phyloP scores from a whole-genome alignment of 2,113 vertebrate genomes.

The Xenotilapia leptura region DNA sequence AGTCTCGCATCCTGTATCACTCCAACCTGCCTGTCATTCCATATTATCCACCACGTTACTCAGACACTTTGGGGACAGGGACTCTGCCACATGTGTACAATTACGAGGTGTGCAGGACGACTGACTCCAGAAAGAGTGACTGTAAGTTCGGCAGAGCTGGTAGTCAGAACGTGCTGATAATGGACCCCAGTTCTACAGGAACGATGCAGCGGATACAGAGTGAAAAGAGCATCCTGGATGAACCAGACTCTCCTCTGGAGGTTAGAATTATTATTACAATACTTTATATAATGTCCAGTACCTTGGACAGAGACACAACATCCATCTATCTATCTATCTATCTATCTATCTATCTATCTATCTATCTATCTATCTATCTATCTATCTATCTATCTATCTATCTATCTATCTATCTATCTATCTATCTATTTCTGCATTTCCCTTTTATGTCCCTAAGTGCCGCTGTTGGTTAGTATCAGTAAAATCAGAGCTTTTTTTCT shows the following conservation, averaged over 20 bases:
- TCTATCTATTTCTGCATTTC: slow-evolving; percentile 45
- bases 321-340: accelerated
- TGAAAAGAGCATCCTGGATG: slow-evolving; percentile 40
- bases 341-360: background rate
- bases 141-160: slow-evolving; percentile 14
- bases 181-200: slow-evolving; percentile 40
- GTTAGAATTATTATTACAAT: background rate
- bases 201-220: slow-evolving; percentile 42
- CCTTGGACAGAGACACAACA: background rate
- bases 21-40: background rate
- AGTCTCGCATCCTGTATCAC: background rate
- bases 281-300: background rate
- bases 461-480: slow-evolving; percentile 73
- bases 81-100: background rate
- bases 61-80: accelerated
- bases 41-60: background rate
- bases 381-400: background rate
- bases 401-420: background rate
- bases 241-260: slow-evolving; percentile 35
- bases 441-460: slow-evolving; percentile 68
- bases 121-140: background rate
- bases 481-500: background rate
- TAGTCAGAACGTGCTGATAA: slow-evolving; percentile 35
- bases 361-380: background rate
- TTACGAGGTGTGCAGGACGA: background rate